These are phyloP conservation scores for Reinhardtius hippoglossoides DNA, from an alignment of 2,113 vertebrate species.

Conservation along the genomic window DNA sequence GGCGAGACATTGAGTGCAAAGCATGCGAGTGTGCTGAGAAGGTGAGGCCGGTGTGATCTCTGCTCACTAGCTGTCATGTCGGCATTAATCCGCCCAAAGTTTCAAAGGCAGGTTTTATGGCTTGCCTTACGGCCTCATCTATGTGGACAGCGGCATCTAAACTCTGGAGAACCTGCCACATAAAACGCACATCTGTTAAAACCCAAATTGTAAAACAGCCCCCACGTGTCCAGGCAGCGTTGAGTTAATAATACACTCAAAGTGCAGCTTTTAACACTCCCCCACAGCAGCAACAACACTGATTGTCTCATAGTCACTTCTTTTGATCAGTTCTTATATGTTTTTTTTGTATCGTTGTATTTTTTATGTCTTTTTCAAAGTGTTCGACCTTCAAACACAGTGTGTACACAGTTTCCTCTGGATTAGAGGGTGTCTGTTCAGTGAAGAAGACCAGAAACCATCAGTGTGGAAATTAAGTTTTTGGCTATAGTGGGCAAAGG, in stretches of 20 bases:
- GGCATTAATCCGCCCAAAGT: conserved; percentile 86
- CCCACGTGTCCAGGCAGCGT: conserved; percentile 53
- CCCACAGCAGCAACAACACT: conserved; percentile 24
- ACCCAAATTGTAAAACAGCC: conserved; percentile 70
- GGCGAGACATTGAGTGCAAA: neutral
- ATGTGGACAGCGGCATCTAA: conserved; percentile 85
- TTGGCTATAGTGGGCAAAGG: too few species aligned
- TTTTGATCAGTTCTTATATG: conserved; percentile 14
- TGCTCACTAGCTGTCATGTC: conserved; percentile 83
- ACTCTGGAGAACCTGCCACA: conserved; percentile 88
- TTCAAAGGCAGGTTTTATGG: conserved; percentile 91
- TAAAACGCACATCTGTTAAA: conserved; percentile 84
- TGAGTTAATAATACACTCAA: conserved; percentile 64
- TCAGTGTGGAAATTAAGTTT: neutral
- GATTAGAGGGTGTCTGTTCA: neutral
- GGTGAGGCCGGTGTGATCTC: conserved; percentile 76
- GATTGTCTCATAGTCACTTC: conserved; percentile 29
- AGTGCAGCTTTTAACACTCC: conserved; percentile 30
- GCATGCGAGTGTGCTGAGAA: conserved; percentile 24
- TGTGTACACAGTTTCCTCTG: neutral
- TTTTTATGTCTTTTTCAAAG: conserved; percentile 5
- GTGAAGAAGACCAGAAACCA: neutral
- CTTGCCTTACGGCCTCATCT: conserved; percentile 85
- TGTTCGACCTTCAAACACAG: conserved; percentile 20
- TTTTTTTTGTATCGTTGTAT: neutral